These are phyloP conservation scores for Drosophila incognita DNA, from an alignment of 2,888 invertebrate species.

Conservation along the genomic window DNA sequence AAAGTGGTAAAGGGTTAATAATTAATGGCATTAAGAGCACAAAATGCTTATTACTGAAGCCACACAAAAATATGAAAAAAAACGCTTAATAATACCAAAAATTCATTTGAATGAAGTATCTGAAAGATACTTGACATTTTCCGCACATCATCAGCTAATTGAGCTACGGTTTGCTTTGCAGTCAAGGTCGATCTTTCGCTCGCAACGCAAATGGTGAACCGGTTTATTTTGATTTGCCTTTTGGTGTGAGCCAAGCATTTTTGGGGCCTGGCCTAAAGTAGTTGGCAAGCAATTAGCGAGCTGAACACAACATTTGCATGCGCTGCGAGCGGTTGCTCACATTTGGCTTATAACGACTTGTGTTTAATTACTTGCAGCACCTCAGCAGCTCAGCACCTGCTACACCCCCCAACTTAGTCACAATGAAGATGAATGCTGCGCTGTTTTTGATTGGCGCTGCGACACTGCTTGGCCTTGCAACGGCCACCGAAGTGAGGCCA, in stretches of 20 bases:
- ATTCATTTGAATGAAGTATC: not conserved
- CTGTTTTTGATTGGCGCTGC: slow-evolving; percentile 54
- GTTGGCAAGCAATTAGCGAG: slow-evolving; percentile 54
- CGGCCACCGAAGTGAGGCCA: slow-evolving; percentile 71
- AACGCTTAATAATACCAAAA: too few species aligned
- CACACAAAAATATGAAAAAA: not conserved
- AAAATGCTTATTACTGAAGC: not conserved
- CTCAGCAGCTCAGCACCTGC: not conserved
- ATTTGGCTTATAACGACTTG: not conserved
- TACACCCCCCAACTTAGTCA: not conserved
- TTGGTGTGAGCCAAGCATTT: slow-evolving; percentile 18
- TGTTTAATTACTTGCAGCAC: slow-evolving; percentile 3
- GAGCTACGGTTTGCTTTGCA: slow-evolving; percentile 32
- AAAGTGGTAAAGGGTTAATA: not conserved
- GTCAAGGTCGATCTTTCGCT: slow-evolving; percentile 71
- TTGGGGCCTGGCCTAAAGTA: slow-evolving; percentile 32
- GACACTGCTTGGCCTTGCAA: slow-evolving; percentile 43
- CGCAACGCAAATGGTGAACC: slow-evolving; percentile 41
- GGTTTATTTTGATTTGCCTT: slow-evolving; percentile 44
- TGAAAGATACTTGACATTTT: slow-evolving; percentile 11
- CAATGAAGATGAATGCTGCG: slow-evolving; percentile 56
- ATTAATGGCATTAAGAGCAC: not conserved
- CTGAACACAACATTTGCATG: slow-evolving; percentile 17
- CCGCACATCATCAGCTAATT: slow-evolving; percentile 1
- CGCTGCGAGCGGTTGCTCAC: not conserved